Evolutionary conservation across 1,140 invertebrate genomes (phyloP).

Genomic region (Epicauta chinensis): DNA sequence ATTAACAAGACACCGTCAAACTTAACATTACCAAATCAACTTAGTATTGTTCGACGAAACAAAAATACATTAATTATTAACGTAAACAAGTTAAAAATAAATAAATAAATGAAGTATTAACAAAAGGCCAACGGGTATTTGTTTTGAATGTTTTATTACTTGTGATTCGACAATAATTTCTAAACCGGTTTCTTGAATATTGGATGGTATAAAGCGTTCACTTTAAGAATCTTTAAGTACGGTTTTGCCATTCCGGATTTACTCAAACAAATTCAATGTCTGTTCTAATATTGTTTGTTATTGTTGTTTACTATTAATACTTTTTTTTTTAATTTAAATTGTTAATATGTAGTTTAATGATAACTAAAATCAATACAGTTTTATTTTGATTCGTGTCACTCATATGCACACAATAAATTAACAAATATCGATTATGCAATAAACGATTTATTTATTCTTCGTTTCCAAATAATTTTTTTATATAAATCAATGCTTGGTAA

Average conservation of each 20-base stretch:
- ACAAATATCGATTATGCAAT: constrained; percentile 3
- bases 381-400: background rate
- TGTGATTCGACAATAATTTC: constrained; percentile 5
- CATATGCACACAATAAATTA: background rate
- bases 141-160: constrained; percentile 1
- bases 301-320: no score
- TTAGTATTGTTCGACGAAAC: background rate
- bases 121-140: constrained; percentile 4
- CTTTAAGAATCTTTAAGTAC: no score
- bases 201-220: no score
- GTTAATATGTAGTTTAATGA: background rate
- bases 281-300: no score
- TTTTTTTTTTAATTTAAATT: no score
- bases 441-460: background rate
- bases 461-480: background rate
- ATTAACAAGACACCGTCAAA: constrained; percentile 1
- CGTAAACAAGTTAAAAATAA: constrained; percentile 4
- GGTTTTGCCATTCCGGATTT: no score
- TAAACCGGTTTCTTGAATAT: constrained; percentile 3
- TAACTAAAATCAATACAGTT: background rate
- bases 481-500: background rate
- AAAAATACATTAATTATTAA: constrained; percentile 7
- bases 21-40: background rate
- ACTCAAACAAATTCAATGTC: no score
- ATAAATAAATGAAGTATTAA: constrained; percentile 9